Percentiles rank a stretch among this genome's conserved stretches.
Evolutionary conservation across 2,888 invertebrate genomes (phyloP).

Genomic region (Slavum lentiscoides): DNA sequence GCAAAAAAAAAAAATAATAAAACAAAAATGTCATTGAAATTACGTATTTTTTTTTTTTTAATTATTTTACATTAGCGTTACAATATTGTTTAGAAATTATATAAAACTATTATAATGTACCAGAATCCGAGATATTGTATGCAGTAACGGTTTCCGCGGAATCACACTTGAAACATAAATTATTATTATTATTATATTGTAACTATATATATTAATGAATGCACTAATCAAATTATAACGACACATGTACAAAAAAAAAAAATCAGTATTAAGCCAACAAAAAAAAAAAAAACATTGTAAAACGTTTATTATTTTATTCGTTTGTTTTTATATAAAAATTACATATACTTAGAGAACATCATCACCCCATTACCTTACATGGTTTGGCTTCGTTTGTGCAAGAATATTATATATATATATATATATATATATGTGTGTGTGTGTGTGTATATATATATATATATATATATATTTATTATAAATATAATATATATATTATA

Average conservation of each 20-base stretch:
- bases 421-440: background rate
- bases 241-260: constrained; percentile 29
- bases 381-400: constrained; percentile 34
- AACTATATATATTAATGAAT: background rate
- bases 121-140: too few species aligned
- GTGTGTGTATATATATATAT: background rate
- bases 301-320: constrained; percentile 19
- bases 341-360: background rate
- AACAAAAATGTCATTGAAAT: too few species aligned
- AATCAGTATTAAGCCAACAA: constrained; percentile 13
- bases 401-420: too few species aligned
- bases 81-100: background rate
- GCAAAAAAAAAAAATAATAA: too few species aligned
- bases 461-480: constrained; percentile 6
- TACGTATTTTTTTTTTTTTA: too few species aligned
- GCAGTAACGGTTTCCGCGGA: too few species aligned
- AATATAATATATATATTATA: background rate
- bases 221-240: constrained; percentile 37
- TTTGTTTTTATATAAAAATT: background rate
- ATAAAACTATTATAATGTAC: too few species aligned
- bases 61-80: too few species aligned
- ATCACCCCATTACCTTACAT: background rate
- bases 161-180: background rate
- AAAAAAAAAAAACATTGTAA: constrained; percentile 3
- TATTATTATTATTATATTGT: constrained; percentile 1